Evolutionary conservation across 2,113 vertebrate species (phyloP).

Genomic region (Beaufortia kweichowensis): DNA sequence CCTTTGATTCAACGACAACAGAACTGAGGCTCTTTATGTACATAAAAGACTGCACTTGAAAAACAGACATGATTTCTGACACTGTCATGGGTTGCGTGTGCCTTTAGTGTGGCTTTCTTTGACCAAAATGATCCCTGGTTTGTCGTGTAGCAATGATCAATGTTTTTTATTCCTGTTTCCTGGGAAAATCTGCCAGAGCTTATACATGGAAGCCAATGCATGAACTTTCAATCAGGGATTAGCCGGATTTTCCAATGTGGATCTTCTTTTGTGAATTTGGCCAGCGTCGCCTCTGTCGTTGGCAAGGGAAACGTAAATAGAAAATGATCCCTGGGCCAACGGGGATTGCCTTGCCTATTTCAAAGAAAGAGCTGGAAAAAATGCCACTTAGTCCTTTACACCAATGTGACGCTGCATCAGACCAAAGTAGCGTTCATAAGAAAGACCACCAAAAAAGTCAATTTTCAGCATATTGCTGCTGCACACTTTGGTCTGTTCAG

Average conservation of each 20-base stretch:
- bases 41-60: constrained; percentile 63
- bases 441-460: constrained; percentile 72
- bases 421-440: constrained; percentile 66
- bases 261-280: constrained; percentile 87
- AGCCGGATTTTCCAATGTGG: constrained; percentile 86
- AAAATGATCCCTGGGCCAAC: constrained; percentile 82
- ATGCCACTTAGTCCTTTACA: constrained; percentile 72
- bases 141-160: constrained; percentile 58
- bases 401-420: constrained; percentile 67
- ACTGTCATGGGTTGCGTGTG: constrained; percentile 67
- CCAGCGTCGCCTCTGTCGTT: constrained; percentile 79
- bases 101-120: constrained; percentile 69
- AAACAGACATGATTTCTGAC: constrained; percentile 65
- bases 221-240: constrained; percentile 87
- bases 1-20: constrained; percentile 48
- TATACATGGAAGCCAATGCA: constrained; percentile 82
- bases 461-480: constrained; percentile 58
- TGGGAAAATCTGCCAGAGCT: constrained; percentile 83
- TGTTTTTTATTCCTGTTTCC: constrained; percentile 72
- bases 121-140: constrained; percentile 73
- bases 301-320: constrained; percentile 82
- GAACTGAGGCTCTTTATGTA: constrained; percentile 47
- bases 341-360: constrained; percentile 81
- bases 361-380: constrained; percentile 80
- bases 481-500: constrained; percentile 57